Base-by-base conservation (phyloP, 2,797 vertebrate genomes). In the Pogonophryne albipinna region DNA sequence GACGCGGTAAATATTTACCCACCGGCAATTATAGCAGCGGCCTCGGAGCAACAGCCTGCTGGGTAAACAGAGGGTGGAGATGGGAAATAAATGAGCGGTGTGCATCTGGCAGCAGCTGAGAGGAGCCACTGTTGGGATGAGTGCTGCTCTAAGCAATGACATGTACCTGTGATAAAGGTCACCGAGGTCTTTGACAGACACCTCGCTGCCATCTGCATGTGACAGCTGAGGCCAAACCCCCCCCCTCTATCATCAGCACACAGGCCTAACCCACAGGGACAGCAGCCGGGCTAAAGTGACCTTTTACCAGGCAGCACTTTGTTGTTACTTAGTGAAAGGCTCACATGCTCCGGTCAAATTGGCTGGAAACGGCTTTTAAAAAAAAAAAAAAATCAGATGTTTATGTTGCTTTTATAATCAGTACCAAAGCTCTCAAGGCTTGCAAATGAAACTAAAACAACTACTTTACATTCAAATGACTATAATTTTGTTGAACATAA, bases 1-100 rank as follows among this genome's bases (percentile, higher is more conserved):
- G 74, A 78, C 6, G 77, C 3, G 17, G 84, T 82, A 88, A 91
- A 91, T 89, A 89, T 92, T 91, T 90, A 86, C 85, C 85, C 81
- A 50, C n/a, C 53, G 3, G 61, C 87, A 80, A 85, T 89, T 88
- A 84, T 56, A 51, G 86, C 83, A 67, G 85, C 15, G 41, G 71
- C 82, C 71, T 75, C 52, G 0, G 62, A 69, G 89, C 68, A 58
- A 62, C 77, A 72, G 84, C 75, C 83, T 70, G 82, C 82, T 79
- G 83, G 84, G 89, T 89, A 87, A 89, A 90, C 85, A 87, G 72
- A 74, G 16, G 79, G 66, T 9, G 47, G 61, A 73, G 87, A 79
- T 73, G 82, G 72, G 87, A 79, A 82, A 87, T 86, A 85, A 88
- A 89, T 72, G 87, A 84, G 84, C 80, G 50, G 74, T 71, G 80